Evolutionary conservation across 2,797 vertebrate species (phyloP).

Genomic region (Argentina silus): DNA sequence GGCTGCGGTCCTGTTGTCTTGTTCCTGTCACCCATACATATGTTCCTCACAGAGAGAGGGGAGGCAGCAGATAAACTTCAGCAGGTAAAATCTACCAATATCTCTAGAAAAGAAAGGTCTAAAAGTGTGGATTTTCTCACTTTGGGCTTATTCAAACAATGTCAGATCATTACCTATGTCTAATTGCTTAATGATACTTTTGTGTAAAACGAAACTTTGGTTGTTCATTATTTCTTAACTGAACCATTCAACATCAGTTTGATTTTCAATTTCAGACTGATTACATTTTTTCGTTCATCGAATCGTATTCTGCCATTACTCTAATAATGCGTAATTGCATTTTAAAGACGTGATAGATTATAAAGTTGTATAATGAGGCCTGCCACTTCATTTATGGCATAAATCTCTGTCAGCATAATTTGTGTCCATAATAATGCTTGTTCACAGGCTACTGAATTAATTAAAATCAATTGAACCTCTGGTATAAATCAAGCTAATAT

Average conservation of each 20-base stretch:
- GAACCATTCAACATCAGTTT: conserved; percentile 56
- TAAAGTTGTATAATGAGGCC: conserved; percentile 70
- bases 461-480: conserved; percentile 77
- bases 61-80: background rate
- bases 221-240: conserved; percentile 36
- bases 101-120: background rate
- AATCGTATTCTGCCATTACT: conserved; percentile 74
- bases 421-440: conserved; percentile 73
- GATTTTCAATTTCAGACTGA: conserved; percentile 63
- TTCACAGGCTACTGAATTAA: conserved; percentile 73
- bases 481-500: conserved; percentile 72
- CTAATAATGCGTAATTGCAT: conserved; percentile 80
- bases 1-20: background rate
- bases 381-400: conserved; percentile 73
- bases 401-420: conserved; percentile 77
- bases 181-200: conserved; percentile 64
- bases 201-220: conserved; percentile 60
- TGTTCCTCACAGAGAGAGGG: background rate
- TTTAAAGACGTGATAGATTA: conserved; percentile 82
- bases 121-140: conserved; percentile 3
- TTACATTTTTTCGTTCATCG: conserved; percentile 53
- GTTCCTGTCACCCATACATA: background rate
- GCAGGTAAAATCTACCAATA: background rate
- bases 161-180: conserved; percentile 55
- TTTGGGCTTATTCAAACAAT: conserved; percentile 52